Evolutionary conservation across 2,797 vertebrate genomes (phyloP).

Genomic region (Myioborus miniatus): DNA sequence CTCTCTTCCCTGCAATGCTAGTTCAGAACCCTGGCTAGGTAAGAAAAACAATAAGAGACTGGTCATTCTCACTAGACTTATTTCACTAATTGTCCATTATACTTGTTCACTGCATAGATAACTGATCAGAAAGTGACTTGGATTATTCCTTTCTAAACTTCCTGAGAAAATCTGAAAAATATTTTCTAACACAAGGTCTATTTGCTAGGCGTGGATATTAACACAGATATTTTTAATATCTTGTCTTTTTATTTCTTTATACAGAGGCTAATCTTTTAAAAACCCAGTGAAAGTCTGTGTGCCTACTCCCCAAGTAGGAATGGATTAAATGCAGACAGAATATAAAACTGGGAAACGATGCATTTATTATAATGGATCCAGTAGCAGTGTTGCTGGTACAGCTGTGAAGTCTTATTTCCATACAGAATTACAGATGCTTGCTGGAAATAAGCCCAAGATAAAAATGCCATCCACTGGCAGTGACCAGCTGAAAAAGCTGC

Average conservation of each 20-base stretch:
- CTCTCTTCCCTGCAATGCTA: slow-evolving; percentile 89
- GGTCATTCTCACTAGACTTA: neutral
- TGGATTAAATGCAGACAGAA: neutral
- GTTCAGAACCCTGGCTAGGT: slow-evolving; percentile 88
- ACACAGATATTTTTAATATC: neutral
- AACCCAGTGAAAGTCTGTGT: neutral
- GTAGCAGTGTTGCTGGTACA: neutral
- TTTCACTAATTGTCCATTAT: neutral
- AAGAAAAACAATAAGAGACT: neutral
- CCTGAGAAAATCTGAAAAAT: neutral
- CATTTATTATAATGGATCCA: neutral
- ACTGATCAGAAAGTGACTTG: neutral
- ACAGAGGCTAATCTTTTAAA: neutral
- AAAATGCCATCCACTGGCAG: neutral
- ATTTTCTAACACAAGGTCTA: neutral
- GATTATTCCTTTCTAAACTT: too few relatives aligned
- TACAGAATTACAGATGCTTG: neutral
- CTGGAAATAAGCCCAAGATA: neutral
- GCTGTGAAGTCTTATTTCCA: neutral
- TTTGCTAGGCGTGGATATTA: neutral
- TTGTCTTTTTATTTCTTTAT: neutral
- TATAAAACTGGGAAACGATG: neutral
- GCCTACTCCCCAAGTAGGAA: neutral
- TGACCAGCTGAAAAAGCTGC: neutral
- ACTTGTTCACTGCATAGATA: neutral